Conservation (phyloP, 1,140 invertebrate genomes). For the Metopolophium dirhodum region DNA sequence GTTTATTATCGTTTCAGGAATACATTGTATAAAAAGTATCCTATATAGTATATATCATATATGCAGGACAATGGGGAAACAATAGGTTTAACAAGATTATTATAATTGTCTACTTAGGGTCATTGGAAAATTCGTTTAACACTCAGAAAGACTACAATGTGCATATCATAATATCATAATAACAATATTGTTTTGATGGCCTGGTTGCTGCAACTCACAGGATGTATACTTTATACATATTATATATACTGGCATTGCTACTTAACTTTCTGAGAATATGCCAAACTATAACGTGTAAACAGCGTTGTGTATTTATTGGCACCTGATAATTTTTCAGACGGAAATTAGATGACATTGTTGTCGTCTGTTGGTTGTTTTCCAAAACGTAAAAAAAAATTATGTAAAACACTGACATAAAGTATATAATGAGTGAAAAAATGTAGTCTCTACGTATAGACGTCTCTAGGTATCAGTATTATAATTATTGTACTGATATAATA, state of each 20-base stretch:
- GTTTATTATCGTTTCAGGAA: not conserved
- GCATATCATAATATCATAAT: not conserved
- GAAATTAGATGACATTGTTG: not conserved
- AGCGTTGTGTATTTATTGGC: constrained; percentile 1
- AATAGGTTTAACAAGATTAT: too few relatives aligned
- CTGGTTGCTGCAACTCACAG: not conserved
- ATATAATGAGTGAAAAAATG: not conserved
- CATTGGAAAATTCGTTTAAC: not conserved
- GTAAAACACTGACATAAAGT: not conserved
- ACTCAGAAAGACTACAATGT: not conserved
- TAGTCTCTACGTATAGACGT: too few relatives aligned
- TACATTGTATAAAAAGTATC: not conserved
- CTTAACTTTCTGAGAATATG: not conserved
- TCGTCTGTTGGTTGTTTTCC: constrained; percentile 4
- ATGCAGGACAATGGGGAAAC: too few relatives aligned
- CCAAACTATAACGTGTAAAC: constrained; percentile 10
- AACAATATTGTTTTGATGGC: not conserved
- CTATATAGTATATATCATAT: too few relatives aligned
- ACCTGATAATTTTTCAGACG: not conserved
- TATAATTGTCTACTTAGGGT: not conserved
- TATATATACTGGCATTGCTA: too few relatives aligned
- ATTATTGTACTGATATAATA: not conserved
- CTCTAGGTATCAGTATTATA: not conserved
- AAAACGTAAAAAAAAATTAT: not conserved
- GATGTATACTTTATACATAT: too few relatives aligned